Conservation (phyloP, 2,113 vertebrate species). For the Vulpes ferrilata region DNA sequence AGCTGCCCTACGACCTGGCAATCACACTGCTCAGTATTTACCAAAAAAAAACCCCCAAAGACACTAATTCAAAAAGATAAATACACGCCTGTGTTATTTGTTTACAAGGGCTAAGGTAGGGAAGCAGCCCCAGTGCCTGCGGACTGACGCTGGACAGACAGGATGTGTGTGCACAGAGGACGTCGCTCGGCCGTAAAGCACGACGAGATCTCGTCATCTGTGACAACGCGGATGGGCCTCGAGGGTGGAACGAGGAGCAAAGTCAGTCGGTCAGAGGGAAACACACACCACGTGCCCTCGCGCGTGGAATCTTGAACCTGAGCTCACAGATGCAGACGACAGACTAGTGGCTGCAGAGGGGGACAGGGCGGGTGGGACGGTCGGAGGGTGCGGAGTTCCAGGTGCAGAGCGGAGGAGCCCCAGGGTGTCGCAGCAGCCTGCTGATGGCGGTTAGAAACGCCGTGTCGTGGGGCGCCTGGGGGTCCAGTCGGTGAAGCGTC, state of each 20-base stretch:
- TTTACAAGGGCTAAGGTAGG: neutral
- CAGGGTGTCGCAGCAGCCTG: neutral
- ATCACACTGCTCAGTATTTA: neutral
- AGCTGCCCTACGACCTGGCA: neutral
- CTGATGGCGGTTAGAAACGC: fast-evolving
- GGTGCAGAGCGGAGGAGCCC: neutral
- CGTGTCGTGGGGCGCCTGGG: fast-evolving
- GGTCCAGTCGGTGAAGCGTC: too few relatives aligned
- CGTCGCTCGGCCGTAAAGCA: neutral
- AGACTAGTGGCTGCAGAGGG: fast-evolving
- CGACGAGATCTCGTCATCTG: neutral
- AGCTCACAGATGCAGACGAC: neutral
- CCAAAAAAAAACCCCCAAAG: neutral
- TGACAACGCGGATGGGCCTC: neutral
- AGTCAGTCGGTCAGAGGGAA: neutral
- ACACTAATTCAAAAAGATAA: neutral
- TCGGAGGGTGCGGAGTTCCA: neutral
- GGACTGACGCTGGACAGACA: too few relatives aligned
- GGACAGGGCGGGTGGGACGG: neutral
- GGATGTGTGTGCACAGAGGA: fast-evolving
- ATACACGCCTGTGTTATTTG: too few relatives aligned
- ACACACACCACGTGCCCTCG: neutral
- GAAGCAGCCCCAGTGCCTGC: neutral
- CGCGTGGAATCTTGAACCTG: too few relatives aligned
- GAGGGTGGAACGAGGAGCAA: neutral